These are phyloP conservation scores for Drosophila stalkeri DNA, from an alignment of 2,888 invertebrate species.

Conservation along the genomic window DNA sequence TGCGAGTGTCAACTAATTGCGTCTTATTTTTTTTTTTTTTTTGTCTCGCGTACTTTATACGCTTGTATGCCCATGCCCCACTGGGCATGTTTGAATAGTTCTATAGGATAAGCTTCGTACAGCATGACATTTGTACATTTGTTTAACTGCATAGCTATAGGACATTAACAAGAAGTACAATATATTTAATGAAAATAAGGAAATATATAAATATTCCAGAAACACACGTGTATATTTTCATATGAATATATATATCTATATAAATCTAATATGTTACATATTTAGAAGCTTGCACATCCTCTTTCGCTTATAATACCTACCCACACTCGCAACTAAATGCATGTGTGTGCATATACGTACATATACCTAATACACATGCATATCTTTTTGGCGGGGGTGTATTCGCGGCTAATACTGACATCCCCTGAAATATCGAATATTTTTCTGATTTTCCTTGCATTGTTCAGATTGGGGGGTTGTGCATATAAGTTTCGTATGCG, in stretches of 20 bases:
- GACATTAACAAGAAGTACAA: neutral
- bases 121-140: conserved; percentile 38
- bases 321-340: conserved; percentile 10
- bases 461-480: conserved; percentile 1
- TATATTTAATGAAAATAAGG: neutral
- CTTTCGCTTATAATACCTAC: conserved; percentile 3
- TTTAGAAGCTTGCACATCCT: conserved; percentile 33
- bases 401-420: conserved; percentile 39
- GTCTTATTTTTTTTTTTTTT: conserved; percentile 68
- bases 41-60: conserved; percentile 30
- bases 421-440: conserved; percentile 57
- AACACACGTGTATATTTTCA: neutral
- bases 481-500: conserved; percentile 23
- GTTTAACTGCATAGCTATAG: conserved; percentile 14
- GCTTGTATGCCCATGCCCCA: conserved; percentile 14
- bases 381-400: conserved; percentile 43
- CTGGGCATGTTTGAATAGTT: conserved; percentile 43
- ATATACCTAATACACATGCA: conserved; percentile 7
- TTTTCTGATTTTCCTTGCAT: conserved; percentile 24
- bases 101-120: conserved; percentile 37
- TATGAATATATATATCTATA: neutral
- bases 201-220: neutral
- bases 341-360: conserved; percentile 18
- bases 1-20: conserved; percentile 63
- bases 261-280: conserved; percentile 16